phyloP scores from a whole-genome alignment of 2,113 vertebrate species.

The Brienomyrus brachyistius region DNA sequence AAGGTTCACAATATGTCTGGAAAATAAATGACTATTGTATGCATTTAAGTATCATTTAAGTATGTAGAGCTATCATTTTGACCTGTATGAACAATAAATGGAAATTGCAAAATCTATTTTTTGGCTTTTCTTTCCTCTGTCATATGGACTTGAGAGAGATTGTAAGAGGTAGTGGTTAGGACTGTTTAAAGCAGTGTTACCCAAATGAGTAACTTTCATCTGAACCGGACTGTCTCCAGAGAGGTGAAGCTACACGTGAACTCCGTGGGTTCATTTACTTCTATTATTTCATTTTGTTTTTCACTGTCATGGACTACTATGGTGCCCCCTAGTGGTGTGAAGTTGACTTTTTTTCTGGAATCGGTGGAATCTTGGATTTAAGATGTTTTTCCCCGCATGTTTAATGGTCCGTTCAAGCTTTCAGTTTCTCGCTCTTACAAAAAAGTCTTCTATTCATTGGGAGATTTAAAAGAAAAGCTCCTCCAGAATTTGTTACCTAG shows the following conservation, averaged over 20 bases:
- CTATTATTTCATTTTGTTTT: not conserved
- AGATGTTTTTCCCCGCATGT: not conserved
- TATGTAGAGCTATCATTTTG: slow-evolving; percentile 22
- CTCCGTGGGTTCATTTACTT: not conserved
- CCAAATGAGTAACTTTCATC: not conserved
- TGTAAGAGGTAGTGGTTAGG: not conserved
- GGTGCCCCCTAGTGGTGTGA: not conserved
- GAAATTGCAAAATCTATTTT: slow-evolving; percentile 47
- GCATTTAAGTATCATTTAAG: not conserved
- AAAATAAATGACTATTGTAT: slow-evolving; percentile 14
- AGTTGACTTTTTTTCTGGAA: not conserved
- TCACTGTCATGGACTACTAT: not conserved
- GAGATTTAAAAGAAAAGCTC: not conserved
- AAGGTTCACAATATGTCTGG: slow-evolving; percentile 11
- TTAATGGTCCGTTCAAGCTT: not conserved
- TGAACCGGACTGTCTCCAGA: not conserved
- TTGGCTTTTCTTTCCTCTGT: not conserved
- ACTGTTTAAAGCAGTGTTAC: not conserved
- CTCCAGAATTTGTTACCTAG: not conserved
- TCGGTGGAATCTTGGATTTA: not conserved
- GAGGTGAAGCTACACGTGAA: not conserved
- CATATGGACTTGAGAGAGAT: not conserved
- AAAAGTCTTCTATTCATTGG: not conserved
- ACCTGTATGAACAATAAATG: slow-evolving; percentile 29
- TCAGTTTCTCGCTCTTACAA: not conserved